Evolutionary conservation across 2,888 invertebrate genomes (phyloP).

Genomic region (Alsophila aescularia): DNA sequence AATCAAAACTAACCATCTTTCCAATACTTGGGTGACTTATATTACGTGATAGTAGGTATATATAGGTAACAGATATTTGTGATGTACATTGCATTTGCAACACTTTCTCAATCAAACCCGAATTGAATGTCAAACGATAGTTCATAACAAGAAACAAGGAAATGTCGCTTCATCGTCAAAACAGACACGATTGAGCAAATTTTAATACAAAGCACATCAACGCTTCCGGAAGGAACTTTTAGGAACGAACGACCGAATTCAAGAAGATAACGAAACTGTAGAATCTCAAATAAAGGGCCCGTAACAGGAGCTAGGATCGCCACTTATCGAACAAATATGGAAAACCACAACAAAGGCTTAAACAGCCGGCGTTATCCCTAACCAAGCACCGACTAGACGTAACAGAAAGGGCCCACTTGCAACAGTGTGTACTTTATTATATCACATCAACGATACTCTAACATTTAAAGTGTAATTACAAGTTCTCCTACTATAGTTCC

Average conservation of each 20-base stretch:
- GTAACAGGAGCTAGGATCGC: slow-evolving; percentile 30
- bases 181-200: slow-evolving; percentile 76
- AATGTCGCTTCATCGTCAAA: slow-evolving; percentile 58
- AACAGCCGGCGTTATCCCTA: slow-evolving; percentile 34
- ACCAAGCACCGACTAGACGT: slow-evolving; percentile 36
- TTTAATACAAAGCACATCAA: slow-evolving; percentile 71
- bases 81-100: slow-evolving; percentile 38
- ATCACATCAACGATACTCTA: slow-evolving; percentile 76
- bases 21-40: slow-evolving; percentile 34
- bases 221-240: slow-evolving; percentile 67
- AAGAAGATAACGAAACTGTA: slow-evolving; percentile 64
- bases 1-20: slow-evolving; percentile 43
- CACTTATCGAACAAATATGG: slow-evolving; percentile 32
- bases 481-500: slow-evolving; percentile 60
- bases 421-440: slow-evolving; percentile 69
- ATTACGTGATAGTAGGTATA: slow-evolving; percentile 64
- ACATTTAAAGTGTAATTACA: slow-evolving; percentile 74
- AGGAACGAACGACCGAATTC: slow-evolving; percentile 76
- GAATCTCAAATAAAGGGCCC: slow-evolving; percentile 61
- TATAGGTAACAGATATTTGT: slow-evolving; percentile 54
- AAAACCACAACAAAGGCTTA: slow-evolving; percentile 28
- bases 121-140: slow-evolving; percentile 37
- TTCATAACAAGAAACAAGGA: slow-evolving; percentile 49
- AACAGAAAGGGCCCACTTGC: slow-evolving; percentile 54
- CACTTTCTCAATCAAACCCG: slow-evolving; percentile 36